Base-by-base conservation (phyloP, 2,888 invertebrate genomes). In the Keiferia lycopersicella region DNA sequence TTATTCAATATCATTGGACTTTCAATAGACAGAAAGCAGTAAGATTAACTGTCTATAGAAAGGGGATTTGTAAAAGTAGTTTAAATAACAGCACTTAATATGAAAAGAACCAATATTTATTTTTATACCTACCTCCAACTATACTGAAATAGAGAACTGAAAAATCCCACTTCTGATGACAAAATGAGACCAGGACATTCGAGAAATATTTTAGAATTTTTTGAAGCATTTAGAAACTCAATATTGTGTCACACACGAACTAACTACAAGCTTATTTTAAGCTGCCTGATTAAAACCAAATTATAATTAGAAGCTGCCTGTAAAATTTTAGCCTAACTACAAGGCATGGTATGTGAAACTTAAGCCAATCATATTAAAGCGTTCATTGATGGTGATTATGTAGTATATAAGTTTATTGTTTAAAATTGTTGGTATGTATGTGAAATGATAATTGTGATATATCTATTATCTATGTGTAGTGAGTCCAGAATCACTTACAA, bases 211-310 rank as follows among this genome's bases (percentile, higher is more conserved):
- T 45, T 41, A 41, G 14, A n/a, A n/a, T 45, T 45, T 45, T 16
- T n/a, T 16, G n/a, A n/a, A 45, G 2, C 16, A 7, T 16, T n/a
- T 45, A n/a, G 14, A 45, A n/a, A n/a, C 16, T 45, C 6, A 41
- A 14, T 10, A n/a, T n/a, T 14, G 41, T 41, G 14, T 41, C 14
- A n/a, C 12, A n/a, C n/a, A 41, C 45, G 3, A n/a, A 38, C 41
- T 59, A 45, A 64, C 73, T 71, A 73, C 66, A 76, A 78, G 76
- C 74, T 64, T 62, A 59, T 30, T n/a, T 16, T 10, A 56, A 56
- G 56, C 75, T 74, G 59, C 72, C 71, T 39, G 14, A 57, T 34
- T 20, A 41, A 57, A 38, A 39, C 30, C 12, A 56, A 30, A 56
- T 30, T n/a, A 30, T 56, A 34, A n/a, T 20, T 41, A 16, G 41